These are phyloP conservation scores for Harpalus rubripes DNA, from an alignment of 2,888 invertebrate genomes.

Conservation along the genomic window DNA sequence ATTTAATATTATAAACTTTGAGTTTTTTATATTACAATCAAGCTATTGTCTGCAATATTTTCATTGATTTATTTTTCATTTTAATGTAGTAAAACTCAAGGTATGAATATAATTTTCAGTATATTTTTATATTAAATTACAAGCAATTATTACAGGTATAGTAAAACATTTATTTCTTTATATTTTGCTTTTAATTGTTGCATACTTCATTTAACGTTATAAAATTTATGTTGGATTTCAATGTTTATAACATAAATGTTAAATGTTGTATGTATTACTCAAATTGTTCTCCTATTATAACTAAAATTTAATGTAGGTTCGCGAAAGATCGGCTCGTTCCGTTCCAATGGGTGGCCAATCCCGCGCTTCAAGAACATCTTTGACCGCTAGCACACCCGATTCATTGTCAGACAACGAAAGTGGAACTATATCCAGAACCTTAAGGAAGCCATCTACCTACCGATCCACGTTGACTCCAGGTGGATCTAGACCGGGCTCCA, in stretches of 20 bases:
- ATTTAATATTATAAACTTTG: background rate
- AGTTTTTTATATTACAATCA: too few relatives aligned
- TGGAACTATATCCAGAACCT: slow-evolving; percentile 83
- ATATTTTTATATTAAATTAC: background rate
- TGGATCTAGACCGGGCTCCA: slow-evolving; percentile 80
- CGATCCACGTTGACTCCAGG: slow-evolving; percentile 88
- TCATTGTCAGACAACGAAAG: slow-evolving; percentile 93
- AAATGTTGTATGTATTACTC: slow-evolving; percentile 23
- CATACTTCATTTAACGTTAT: slow-evolving; percentile 45
- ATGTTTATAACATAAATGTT: slow-evolving; percentile 3
- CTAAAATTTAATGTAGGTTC: slow-evolving; percentile 82
- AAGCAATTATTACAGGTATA: slow-evolving; percentile 18
- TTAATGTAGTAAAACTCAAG: background rate
- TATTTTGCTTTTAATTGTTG: slow-evolving; percentile 28
- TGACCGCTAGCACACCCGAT: slow-evolving; percentile 93
- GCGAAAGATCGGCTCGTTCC: slow-evolving; percentile 94
- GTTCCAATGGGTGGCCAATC: slow-evolving; percentile 88
- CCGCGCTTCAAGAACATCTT: slow-evolving; percentile 82
- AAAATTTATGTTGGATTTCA: slow-evolving; percentile 4
- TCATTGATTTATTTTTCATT: background rate
- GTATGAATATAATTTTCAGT: background rate
- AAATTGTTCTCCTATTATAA: background rate
- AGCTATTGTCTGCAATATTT: too few relatives aligned
- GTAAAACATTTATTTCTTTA: slow-evolving; percentile 27
- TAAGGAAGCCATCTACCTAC: slow-evolving; percentile 84